Base-by-base conservation (phyloP, 2,797 vertebrate species). In the Spinibarbus caldwelli region DNA sequence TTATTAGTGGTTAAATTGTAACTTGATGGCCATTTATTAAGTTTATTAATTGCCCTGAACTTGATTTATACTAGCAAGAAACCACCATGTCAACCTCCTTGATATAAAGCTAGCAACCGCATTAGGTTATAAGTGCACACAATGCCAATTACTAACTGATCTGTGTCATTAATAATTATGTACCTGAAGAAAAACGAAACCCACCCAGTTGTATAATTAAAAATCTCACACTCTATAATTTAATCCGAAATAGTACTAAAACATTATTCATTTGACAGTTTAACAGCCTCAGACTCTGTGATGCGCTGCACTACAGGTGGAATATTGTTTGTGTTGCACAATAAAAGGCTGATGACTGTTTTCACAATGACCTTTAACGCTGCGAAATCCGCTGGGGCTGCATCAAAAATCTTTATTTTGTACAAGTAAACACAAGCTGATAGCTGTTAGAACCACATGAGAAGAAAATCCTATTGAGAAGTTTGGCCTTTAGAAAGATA, bases 401-500 rank as follows among this genome's bases (percentile, higher is more conserved):
- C 57, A 78, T 78, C 77, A 64, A 64, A 78, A 64, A 62, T 23
- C 38, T 14, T 64, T 78, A 64, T 45, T 64, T 45, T 64, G 38
- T 78, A 11, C 15, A 10, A 78, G 57, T 31, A 45, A 62, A 78
- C 34, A 45, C 77, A 45, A 57, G 73, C 26, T 85, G 45, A 70
- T 34, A 68, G 70, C n/a, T 71, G 23, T 43, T 70, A 81, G 78
- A 49, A 57, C 49, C 77, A 67, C 81, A 79, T 59, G 5, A 78
- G 43, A 84, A 68, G 4, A 45, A 34, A 79, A 77, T 72, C 52
- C 21, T 57, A 66, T 26, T 23, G 84, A 76, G 84, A 70, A 67
- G 57, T 34, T 45, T 87, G 80, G 75, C 89, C 87, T 91, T 89
- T 88, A 26, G 31, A 78, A 88, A 78, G 72, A 62, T 36, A 45